A percentile compares a stretch with the other conserved stretches of the same genome.
phyloP scores from a whole-genome alignment of 2,797 vertebrate species.

The Enteromius anoplus region DNA sequence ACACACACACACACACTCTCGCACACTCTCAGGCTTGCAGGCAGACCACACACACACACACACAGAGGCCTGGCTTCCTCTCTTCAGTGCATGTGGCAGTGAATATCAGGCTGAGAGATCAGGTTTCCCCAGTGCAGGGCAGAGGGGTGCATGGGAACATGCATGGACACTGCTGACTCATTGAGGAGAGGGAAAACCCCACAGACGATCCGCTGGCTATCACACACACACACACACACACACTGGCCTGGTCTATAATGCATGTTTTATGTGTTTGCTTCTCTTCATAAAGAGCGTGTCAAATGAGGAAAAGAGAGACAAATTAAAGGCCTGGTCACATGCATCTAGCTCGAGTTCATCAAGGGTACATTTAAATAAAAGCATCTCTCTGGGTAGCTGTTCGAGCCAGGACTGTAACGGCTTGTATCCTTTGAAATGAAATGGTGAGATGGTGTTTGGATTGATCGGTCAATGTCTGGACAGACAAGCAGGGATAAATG shows the following conservation, averaged over 20 bases:
- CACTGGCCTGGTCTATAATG: neutral
- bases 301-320: slow-evolving; percentile 1
- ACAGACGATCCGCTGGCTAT: neutral
- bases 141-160: slow-evolving; percentile 70
- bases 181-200: slow-evolving; percentile 59
- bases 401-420: neutral
- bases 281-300: slow-evolving; percentile 11
- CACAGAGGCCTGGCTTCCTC: slow-evolving; percentile 65
- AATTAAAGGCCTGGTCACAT: neutral
- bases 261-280: slow-evolving; percentile 22
- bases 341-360: neutral
- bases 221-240: neutral
- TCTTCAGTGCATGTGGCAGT: slow-evolving; percentile 62
- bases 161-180: slow-evolving; percentile 73
- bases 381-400: neutral
- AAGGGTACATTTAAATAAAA: neutral
- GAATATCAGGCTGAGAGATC: slow-evolving; percentile 68
- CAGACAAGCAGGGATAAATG: slow-evolving; percentile 8
- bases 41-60: slow-evolving; percentile 77
- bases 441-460: slow-evolving; percentile 15
- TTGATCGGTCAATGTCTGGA: neutral
- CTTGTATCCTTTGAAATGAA: slow-evolving; percentile 15
- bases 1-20: slow-evolving; percentile 71
- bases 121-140: slow-evolving; percentile 66
- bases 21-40: slow-evolving; percentile 59